Evolutionary conservation across 2,113 vertebrate genomes (phyloP), one percentile per base, ranked within the genome.

Genomic region (Zosterops borbonicus): DNA sequence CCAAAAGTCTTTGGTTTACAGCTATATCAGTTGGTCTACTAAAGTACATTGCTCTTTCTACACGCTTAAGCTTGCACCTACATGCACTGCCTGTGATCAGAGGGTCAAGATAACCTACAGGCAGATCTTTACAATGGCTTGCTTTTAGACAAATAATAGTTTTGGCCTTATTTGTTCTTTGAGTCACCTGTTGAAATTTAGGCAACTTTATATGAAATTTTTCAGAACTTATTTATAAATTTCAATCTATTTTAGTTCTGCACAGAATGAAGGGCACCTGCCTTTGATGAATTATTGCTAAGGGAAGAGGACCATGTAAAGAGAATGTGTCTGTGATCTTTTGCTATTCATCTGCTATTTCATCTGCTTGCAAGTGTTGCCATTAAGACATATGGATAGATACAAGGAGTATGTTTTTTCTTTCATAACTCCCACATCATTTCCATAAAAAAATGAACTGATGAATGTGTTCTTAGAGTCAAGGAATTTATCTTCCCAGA

Each of bases 401-500:
- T 73, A 83, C 29, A 90, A 80, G 33, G 14, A 94, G 68, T 60
- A 20, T 37, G 39, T 13, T 68, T 59, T 88, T 92, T 91, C 79
- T 92, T 96, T 89, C 84, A 35, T 77, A 87, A 94, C 69, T 96
- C 92, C 75, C 87, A 62, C 27, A 7, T 93, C 33, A 84, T 94
- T 91, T 94, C 89, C 89, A 94, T 80, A 12, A 22, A 91, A 89
- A 96, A 97, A 97, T 46, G 24, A 96, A 87, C 58, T 82, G 92
- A 97, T 95, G 14, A 97, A 96, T 96, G 68, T 79, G 67, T 80
- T 96, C 77, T 80, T 83, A 77, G 41, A 81, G 42, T 83, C 91
- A 92, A 87, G 89, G 59, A 96, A 96, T 97, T 94, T 96, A 86
- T 96, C 86, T 93, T 97, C 84, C 71, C 58, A 68, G n/a, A 96